Evolutionary conservation across 2,797 vertebrate species (phyloP).

Genomic region (Aphelocoma californica): DNA sequence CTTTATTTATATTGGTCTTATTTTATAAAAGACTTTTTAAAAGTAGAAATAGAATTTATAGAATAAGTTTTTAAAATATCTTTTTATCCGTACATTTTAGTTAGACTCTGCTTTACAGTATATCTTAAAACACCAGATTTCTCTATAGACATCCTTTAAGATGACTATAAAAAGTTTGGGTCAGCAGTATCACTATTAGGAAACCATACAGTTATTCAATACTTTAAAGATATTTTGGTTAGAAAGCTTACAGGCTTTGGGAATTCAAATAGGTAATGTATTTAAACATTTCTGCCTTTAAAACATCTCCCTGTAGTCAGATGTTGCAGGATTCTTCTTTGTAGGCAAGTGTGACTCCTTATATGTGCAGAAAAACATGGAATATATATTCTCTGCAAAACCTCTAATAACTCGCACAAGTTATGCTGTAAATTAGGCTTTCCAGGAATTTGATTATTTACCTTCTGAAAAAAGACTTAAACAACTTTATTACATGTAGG

Average conservation of each 20-base stretch:
- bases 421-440: neutral
- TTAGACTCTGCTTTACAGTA: neutral
- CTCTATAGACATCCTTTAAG: neutral
- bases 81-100: neutral
- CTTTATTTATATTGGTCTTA: neutral
- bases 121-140: neutral
- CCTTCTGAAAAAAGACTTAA: neutral
- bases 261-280: neutral
- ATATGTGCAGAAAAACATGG: neutral
- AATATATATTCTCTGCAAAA: neutral
- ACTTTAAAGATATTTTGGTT: neutral
- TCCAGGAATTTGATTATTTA: neutral
- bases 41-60: neutral
- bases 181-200: neutral
- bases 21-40: neutral
- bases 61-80: neutral
- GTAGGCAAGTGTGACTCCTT: neutral
- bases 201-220: neutral
- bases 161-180: neutral
- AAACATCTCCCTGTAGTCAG: neutral
- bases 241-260: neutral
- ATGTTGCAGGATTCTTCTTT: neutral
- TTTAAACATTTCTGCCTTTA: neutral
- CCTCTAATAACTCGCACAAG: neutral
- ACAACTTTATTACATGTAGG: neutral